Base-by-base conservation (phyloP, 23 tunicate genomes). In the Phallusia fumigata region DNA sequence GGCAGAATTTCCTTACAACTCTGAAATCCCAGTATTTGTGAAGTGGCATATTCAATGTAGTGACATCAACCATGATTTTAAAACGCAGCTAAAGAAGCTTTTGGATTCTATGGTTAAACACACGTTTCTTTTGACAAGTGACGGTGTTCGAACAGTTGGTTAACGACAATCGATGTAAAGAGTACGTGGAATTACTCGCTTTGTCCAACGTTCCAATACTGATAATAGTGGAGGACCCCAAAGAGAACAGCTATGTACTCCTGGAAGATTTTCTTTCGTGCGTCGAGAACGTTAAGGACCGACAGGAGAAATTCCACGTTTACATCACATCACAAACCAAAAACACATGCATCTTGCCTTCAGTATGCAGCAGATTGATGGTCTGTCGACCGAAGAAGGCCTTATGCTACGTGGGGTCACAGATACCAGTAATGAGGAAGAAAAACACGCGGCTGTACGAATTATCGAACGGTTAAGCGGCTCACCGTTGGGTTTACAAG, bases 11-110 rank as follows among this genome's bases (percentile, higher is more conserved):
- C 78, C 78, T 35, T 74, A 33, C 16, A 74, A 31, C 33, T 24
- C 16, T 6, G 45, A 74, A 33, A 30, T 3, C 10, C 1, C 45
- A 24, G 40, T 74, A 3, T 35, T 30, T 19, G 45, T 74, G 5
- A 74, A 74, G 31, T 74, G 78, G 78, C 45, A 33, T 30, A 35
- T 74, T 31, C 78, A 74, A 19, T 74, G 78, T 15, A 74, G 45
- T 33, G 78, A 74, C 45, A 33, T 19, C 2, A 35, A 74, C 40
- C 78, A 74, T 16, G 78, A 74, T 74, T 5, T 74, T 21, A 74
- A 74, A 31, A 74, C 78, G 3, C 78, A 74, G 35, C 33, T 74
- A 31, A 24, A 74, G 78, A 74, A 74, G 31, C 45, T 74, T 33
- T 13, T 35, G 45, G 78, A 74, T 3, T 21, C 12, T 19, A 33